Evolutionary conservation across 1,140 invertebrate species (phyloP), one percentile per base, ranked within the genome.

Genomic region (Bemisia tabaci): DNA sequence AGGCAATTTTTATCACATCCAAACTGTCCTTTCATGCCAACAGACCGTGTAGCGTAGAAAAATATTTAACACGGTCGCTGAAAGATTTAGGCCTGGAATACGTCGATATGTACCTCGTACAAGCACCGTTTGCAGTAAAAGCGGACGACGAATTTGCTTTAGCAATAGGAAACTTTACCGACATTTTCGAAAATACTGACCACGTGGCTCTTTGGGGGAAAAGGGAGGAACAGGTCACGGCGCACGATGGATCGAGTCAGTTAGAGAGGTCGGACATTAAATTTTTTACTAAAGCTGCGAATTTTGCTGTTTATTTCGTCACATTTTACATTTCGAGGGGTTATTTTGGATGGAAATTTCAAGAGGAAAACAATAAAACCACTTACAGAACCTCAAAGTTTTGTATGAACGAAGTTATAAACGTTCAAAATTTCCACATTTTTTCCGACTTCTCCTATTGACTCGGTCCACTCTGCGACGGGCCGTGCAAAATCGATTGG

Each of bases 31-130:
- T 63, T 27, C 82, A 77, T 73, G 86, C 83, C 17, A 87, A 87
- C 71, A 79, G 84, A 26, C 82, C 88, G 22, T 82, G 82, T 1
- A 83, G 86, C 65, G 89, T 94, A 17, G 82, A 84, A 68, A 85
- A 85, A 59, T 89, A 83, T 69, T 75, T 94, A 22, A 84, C 84
- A 58, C 76, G 85, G 64, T 93, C 91, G 0, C 75, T 95, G 26
- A 77, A 83, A 63, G 83, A 83, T 58, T 77, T 94, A 21, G 82
- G 87, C 69, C 73, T 92, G 65, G 83, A 88, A 65, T 95, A 94
- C 73, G 75, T 95, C 1, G 92, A 95, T 73, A 79, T 95, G 66
- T 94, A 92, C 75, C 77, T 95, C 12, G 81, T 94, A 64, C 92
- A 95, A 70, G 83, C 84, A 27, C 91, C 93, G 0, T 89, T 91